phyloP scores from a whole-genome alignment of 2,797 vertebrate genomes.

The Luscinia luscinia region DNA sequence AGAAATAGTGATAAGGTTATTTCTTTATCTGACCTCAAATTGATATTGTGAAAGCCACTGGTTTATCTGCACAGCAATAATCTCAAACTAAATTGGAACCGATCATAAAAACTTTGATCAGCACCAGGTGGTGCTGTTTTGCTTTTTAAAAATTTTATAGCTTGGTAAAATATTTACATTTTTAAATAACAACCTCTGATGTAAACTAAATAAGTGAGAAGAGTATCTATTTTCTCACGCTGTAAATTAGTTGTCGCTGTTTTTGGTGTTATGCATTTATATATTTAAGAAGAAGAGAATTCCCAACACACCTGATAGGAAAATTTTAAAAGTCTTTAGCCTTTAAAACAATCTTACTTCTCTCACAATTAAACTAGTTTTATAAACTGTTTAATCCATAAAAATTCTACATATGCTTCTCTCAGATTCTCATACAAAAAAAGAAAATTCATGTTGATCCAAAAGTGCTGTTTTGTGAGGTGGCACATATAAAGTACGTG shows the following conservation, averaged over 20 bases:
- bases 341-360: not conserved
- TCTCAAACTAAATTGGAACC: not conserved
- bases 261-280: not conserved
- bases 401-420: not conserved
- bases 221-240: not conserved
- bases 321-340: not conserved
- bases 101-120: not conserved
- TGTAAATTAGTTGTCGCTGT: not conserved
- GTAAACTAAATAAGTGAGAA: not conserved
- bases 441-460: not conserved
- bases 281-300: not conserved
- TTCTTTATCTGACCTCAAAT: not conserved
- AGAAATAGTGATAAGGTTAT: not conserved
- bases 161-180: not conserved
- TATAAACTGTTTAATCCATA: not conserved
- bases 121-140: conserved; percentile 78
- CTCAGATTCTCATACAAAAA: not conserved
- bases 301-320: not conserved
- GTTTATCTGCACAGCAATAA: not conserved
- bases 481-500: rapidly evolving
- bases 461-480: not conserved
- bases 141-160: conserved; percentile 22
- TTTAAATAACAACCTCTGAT: not conserved
- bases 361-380: not conserved
- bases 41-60: not conserved